Evolutionary conservation across 2,888 invertebrate species (phyloP), one percentile per base, ranked within the genome.

Genomic region (Colostygia pectinataria): DNA sequence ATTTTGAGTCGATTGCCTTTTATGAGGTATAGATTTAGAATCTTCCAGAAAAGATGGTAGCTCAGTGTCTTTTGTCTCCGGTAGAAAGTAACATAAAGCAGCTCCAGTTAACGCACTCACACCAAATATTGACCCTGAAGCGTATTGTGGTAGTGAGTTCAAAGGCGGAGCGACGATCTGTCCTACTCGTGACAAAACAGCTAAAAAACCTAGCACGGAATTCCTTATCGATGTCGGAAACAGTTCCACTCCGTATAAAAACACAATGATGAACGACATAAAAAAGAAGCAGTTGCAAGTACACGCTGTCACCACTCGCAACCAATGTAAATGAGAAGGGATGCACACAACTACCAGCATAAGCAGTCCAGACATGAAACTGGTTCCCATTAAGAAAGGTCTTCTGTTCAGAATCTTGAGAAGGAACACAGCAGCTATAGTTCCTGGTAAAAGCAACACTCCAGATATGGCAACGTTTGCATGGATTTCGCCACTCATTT

Each of bases 191-290:
- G 96, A 95, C 57, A 94, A 91, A 84, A 96, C 94, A 0, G 96
- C 96, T 33, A 96, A 93, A 8, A 94, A 88, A 0, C 97, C 97
- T 56, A 97, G 92, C 0, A 95, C 96, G 37, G 95, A 93, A 71
- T 96, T 97, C 18, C 97, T 91, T 0, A 97, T 92, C 1, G 95
- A 93, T 0, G 97, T 97, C 0, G 97, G 97, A 72, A 96, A 97
- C 10, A 96, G 77, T 80, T 97, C 97, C 0, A 96, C 95, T 0
- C 95, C 93, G 74, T 94, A 97, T 10, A 97, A 91, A 74, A 96
- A 97, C 3, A 94, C 94, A 18, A 95, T 94, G 0, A 96, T 95
- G 71, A 97, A 97, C 0, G 94, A 93, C 34, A 95, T 91, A 0
- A 96, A 94, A 61, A 95, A 93, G 10, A 95, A 95, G 53, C 95